phyloP scores from a whole-genome alignment of 2,888 invertebrate genomes.

The Balanococcus diminutus region DNA sequence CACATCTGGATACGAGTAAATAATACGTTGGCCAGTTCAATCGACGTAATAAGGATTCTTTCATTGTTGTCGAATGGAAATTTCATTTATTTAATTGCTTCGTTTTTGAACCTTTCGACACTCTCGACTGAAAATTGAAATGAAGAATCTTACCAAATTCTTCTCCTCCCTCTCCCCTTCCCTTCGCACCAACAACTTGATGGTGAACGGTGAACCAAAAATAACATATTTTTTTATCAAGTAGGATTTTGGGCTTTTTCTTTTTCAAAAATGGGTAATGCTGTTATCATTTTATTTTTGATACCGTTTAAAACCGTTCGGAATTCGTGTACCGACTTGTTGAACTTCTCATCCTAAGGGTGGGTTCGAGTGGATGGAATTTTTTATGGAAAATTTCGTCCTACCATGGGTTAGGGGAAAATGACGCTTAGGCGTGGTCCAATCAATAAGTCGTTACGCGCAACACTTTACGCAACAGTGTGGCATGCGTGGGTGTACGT shows the following conservation, averaged over 20 bases:
- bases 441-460: conserved; percentile 55
- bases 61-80: background rate
- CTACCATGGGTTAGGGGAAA: conserved; percentile 15
- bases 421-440: conserved; percentile 50
- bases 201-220: too few relatives aligned
- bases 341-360: background rate
- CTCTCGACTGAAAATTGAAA: background rate
- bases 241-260: background rate
- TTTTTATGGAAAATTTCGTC: conserved; percentile 31
- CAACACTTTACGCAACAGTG: conserved; percentile 55
- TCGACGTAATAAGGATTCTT: background rate
- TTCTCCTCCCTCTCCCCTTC: background rate
- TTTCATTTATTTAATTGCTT: conserved; percentile 3
- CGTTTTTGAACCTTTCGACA: background rate
- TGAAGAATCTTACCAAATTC: background rate
- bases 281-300: background rate
- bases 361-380: background rate
- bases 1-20: background rate
- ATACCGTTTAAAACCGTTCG: background rate
- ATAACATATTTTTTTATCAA: background rate
- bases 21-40: background rate
- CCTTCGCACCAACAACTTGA: background rate
- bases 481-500: conserved; percentile 47
- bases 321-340: conserved; percentile 16
- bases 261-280: background rate